phyloP scores from a whole-genome alignment of 2,797 vertebrate genomes.

The Leuciscus waleckii region DNA sequence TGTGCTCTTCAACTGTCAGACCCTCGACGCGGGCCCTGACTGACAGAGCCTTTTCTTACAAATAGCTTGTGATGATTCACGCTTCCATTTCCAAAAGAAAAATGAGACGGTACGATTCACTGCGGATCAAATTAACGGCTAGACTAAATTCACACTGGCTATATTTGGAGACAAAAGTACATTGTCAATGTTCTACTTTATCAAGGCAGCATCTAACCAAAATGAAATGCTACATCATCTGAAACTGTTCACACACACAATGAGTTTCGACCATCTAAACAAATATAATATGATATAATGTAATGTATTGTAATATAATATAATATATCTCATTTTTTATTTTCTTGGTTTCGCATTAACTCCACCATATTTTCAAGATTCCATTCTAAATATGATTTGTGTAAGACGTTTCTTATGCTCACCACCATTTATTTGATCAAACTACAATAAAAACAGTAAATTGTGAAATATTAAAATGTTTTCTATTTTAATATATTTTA shows the following conservation, averaged over 20 bases:
- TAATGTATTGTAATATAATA: not conserved
- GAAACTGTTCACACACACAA: not conserved
- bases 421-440: too few relatives aligned
- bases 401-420: not conserved
- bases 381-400: too few relatives aligned
- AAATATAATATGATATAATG: not conserved
- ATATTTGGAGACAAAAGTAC: slow-evolving; percentile 29
- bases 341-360: too few relatives aligned
- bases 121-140: slow-evolving; percentile 17
- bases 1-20: slow-evolving; percentile 51
- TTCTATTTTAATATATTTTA: not conserved
- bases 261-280: not conserved
- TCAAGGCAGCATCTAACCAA: not conserved
- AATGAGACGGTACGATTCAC: slow-evolving; percentile 18
- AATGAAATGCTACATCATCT: not conserved
- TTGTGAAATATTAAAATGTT: too few relatives aligned
- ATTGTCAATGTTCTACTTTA: slow-evolving; percentile 5
- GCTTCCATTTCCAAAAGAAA: slow-evolving; percentile 30
- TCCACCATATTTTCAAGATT: too few relatives aligned
- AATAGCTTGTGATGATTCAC: slow-evolving; percentile 48
- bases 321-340: too few relatives aligned
- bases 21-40: slow-evolving; percentile 6
- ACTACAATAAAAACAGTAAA: too few relatives aligned
- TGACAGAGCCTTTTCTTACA: slow-evolving; percentile 36
- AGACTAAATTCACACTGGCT: slow-evolving; percentile 23